A percentile compares a stretch with the other conserved stretches of the same genome.
phyloP scores from a whole-genome alignment of 2,888 invertebrate species.

The Drosophila infuscata region DNA sequence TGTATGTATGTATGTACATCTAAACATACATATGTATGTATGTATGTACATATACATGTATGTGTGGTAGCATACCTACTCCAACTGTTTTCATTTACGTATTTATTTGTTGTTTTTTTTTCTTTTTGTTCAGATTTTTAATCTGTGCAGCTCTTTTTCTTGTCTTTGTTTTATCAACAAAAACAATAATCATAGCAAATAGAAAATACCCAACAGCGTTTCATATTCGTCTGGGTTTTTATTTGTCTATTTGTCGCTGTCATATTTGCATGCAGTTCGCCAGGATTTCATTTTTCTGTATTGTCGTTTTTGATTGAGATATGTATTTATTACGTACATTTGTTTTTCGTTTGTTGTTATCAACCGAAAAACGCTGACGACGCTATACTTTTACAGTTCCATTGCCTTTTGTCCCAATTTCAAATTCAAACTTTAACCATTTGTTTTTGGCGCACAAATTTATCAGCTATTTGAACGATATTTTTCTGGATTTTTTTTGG shows the following conservation, averaged over 20 bases:
- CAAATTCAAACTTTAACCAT: slow-evolving; percentile 79
- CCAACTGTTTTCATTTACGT: slow-evolving; percentile 42
- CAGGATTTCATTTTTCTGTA: slow-evolving; percentile 32
- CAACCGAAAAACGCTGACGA: slow-evolving; percentile 40
- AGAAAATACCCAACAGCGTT: slow-evolving; percentile 54
- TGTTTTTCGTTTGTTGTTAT: slow-evolving; percentile 26
- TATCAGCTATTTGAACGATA: slow-evolving; percentile 74
- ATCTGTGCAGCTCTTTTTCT: slow-evolving; percentile 64
- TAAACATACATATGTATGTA: background rate
- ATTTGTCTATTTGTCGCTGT: slow-evolving; percentile 59
- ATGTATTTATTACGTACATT: slow-evolving; percentile 71
- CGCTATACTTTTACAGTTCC: slow-evolving; percentile 30
- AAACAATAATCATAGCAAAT: slow-evolving; percentile 35
- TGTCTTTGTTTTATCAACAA: slow-evolving; percentile 68
- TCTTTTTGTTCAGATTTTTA: slow-evolving; percentile 64
- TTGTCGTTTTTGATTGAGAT: slow-evolving; percentile 79
- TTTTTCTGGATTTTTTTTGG: slow-evolving; percentile 38
- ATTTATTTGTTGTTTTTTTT: slow-evolving; percentile 22
- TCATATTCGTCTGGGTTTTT: slow-evolving; percentile 74
- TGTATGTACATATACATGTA: background rate
- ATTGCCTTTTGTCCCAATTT: slow-evolving; percentile 75
- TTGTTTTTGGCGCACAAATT: slow-evolving; percentile 69
- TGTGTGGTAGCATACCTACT: slow-evolving; percentile 11
- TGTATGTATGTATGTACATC: slow-evolving; percentile 1
- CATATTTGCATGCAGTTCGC: slow-evolving; percentile 70